phyloP scores from a whole-genome alignment of 2,888 invertebrate genomes.

The Molorchus minor region DNA sequence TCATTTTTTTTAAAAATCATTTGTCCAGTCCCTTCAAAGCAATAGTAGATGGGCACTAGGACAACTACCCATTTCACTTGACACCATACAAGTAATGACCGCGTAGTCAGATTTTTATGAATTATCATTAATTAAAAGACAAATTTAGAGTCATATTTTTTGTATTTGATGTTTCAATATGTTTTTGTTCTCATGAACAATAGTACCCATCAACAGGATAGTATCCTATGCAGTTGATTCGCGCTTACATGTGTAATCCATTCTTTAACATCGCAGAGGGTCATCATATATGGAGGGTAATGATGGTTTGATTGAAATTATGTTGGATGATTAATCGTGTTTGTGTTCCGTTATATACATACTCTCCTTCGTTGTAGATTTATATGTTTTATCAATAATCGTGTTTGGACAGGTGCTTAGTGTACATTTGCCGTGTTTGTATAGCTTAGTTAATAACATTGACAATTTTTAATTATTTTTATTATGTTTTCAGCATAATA shows the following conservation, averaged over 20 bases:
- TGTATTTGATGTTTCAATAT: too few relatives aligned
- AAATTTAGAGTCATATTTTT: too few relatives aligned
- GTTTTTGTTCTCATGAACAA: too few relatives aligned
- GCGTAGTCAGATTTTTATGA: too few relatives aligned
- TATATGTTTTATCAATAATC: conserved; percentile 43
- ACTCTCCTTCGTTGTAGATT: conserved; percentile 22
- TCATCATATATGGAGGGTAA: conserved; percentile 8
- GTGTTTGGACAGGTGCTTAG: conserved; percentile 46
- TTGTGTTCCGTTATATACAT: conserved; percentile 24
- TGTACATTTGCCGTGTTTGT: conserved; percentile 41
- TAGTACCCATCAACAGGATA: too few relatives aligned
- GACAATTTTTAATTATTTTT: conserved; percentile 40
- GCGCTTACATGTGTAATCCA: background rate
- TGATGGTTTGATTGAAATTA: conserved; percentile 24
- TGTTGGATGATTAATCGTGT: conserved; percentile 25
- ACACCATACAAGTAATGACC: too few relatives aligned
- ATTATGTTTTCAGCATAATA: conserved; percentile 14
- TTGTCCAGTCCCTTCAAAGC: too few relatives aligned
- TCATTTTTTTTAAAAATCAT: too few relatives aligned
- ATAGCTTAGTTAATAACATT: conserved; percentile 54
- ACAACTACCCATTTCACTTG: too few relatives aligned
- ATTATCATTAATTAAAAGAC: too few relatives aligned
- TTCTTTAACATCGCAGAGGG: conserved; percentile 10
- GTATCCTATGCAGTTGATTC: background rate
- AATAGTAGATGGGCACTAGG: too few relatives aligned